Conservation (phyloP, 2,113 vertebrate genomes). For the Myotis lucifugus region DNA sequence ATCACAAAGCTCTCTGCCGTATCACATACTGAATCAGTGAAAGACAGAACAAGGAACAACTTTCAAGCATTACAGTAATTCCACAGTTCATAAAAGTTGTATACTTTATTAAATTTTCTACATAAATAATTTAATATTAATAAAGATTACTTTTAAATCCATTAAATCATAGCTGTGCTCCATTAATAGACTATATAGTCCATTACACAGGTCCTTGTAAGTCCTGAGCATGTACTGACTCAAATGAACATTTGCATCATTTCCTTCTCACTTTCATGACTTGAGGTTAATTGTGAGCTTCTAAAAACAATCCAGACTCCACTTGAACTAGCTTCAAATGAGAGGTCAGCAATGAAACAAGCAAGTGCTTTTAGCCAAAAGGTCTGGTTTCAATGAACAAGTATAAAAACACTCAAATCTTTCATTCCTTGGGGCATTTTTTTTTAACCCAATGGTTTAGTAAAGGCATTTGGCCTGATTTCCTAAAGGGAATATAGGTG, state of each 20-base stretch:
- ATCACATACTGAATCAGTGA: background rate
- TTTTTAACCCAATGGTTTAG: slow-evolving; percentile 54
- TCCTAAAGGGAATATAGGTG: slow-evolving; percentile 34
- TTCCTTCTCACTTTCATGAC: slow-evolving; percentile 48
- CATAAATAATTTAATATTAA: slow-evolving; percentile 35
- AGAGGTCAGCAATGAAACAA: slow-evolving; percentile 52
- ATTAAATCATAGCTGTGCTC: slow-evolving; percentile 5
- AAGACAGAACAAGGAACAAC: background rate
- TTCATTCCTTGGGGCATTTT: slow-evolving; percentile 53
- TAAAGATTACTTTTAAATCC: slow-evolving; percentile 46
- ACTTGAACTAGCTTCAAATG: slow-evolving; percentile 61
- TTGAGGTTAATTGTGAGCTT: slow-evolving; percentile 14
- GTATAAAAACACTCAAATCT: slow-evolving; percentile 47
- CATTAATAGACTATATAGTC: background rate
- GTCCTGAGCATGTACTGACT: background rate
- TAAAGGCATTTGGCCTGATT: slow-evolving; percentile 52
- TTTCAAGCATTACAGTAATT: slow-evolving; percentile 37
- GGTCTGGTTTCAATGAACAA: slow-evolving; percentile 45
- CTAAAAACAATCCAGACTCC: slow-evolving; percentile 49
- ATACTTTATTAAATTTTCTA: slow-evolving; percentile 41
- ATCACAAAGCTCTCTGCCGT: background rate
- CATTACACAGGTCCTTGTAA: slow-evolving; percentile 43
- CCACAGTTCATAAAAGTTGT: slow-evolving; percentile 20
- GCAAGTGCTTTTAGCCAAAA: slow-evolving; percentile 57
- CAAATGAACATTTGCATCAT: background rate